Percentiles rank a stretch among this genome's conserved stretches.
phyloP scores from a whole-genome alignment of 2,797 vertebrate genomes.

The Enteromius treurensis region DNA sequence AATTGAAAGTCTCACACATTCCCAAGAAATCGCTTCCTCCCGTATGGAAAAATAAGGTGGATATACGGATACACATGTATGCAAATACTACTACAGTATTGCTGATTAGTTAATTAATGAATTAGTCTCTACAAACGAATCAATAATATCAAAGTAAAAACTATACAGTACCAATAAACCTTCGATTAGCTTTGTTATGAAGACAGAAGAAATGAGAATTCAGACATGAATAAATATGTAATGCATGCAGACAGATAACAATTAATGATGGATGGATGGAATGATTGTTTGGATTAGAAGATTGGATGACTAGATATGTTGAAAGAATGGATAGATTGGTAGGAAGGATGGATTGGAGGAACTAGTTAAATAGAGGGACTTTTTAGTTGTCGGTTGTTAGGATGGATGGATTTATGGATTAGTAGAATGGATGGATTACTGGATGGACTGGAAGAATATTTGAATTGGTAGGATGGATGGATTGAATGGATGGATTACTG shows the following conservation, averaged over 20 bases:
- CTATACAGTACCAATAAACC: slow-evolving; percentile 27
- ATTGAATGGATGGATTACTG: neutral
- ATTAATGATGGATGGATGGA: slow-evolving; percentile 11
- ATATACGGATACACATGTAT: slow-evolving; percentile 18
- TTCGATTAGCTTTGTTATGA: slow-evolving; percentile 42
- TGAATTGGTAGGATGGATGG: neutral
- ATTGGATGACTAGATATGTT: neutral
- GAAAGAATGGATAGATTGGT: neutral
- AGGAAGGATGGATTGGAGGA: neutral
- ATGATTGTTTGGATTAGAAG: neutral
- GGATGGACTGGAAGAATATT: neutral
- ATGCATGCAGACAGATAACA: slow-evolving; percentile 6
- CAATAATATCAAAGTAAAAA: neutral
- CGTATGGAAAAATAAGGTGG: neutral
- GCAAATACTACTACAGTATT: neutral
- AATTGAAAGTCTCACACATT: slow-evolving; percentile 2
- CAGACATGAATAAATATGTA: neutral
- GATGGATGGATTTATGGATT: neutral
- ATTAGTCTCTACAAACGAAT: slow-evolving; percentile 24
- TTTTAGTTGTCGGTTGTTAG: neutral
- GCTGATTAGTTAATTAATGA: slow-evolving; percentile 7
- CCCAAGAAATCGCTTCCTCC: slow-evolving; percentile 6
- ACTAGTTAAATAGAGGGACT: neutral
- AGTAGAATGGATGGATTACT: neutral
- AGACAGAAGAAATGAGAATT: slow-evolving; percentile 18